Percentiles rank a stretch among this genome's conserved stretches.
Evolutionary conservation across 2,113 vertebrate species (phyloP).

Genomic region (Phodopus roborovskii): DNA sequence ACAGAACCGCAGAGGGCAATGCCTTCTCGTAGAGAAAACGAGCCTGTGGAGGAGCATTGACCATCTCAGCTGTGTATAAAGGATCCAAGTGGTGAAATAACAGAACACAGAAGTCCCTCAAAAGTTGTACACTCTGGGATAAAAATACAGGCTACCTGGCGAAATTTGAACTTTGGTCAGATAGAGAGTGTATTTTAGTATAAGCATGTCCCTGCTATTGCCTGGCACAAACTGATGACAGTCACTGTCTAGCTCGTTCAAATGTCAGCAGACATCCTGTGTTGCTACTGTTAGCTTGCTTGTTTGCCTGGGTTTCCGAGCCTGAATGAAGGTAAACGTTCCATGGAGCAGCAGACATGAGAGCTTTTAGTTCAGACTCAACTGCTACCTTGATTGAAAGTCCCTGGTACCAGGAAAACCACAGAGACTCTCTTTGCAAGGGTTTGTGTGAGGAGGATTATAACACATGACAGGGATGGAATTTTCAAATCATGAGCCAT

Average conservation of each 20-base stretch:
- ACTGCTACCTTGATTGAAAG: not conserved
- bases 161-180: not conserved
- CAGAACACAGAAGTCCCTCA: accelerated
- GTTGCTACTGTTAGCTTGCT: not conserved
- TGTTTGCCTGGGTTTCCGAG: not conserved
- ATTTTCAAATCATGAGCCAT: not conserved
- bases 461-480: not conserved
- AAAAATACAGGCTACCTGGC: too few species aligned
- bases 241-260: not conserved
- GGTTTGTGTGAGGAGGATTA: not conserved
- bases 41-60: accelerated
- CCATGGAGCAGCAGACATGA: not conserved
- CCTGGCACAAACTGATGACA: not conserved
- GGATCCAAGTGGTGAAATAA: not conserved
- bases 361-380: not conserved
- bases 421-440: not conserved
- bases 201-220: not conserved
- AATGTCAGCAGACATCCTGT: accelerated
- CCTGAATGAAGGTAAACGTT: too few species aligned
- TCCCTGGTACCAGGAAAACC: not conserved
- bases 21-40: not conserved
- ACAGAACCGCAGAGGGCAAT: not conserved
- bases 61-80: not conserved
- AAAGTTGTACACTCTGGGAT: too few species aligned
- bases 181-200: not conserved